Evolutionary conservation across 2,113 vertebrate species (phyloP), one percentile per base, ranked within the genome.

Genomic region (Hyaena hyaena): DNA sequence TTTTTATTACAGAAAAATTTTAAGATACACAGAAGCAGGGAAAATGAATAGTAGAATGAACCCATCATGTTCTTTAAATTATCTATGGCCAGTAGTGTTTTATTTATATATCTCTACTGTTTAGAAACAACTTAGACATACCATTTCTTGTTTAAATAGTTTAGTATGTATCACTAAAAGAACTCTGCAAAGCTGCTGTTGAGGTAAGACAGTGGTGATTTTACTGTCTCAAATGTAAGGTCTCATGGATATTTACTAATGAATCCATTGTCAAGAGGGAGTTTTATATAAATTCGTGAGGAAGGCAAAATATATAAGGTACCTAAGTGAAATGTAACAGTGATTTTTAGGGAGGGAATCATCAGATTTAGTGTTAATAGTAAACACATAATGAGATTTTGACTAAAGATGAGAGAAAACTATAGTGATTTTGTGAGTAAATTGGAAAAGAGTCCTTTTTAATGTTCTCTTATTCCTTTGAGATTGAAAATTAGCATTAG

Each of bases 51-150:
- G 39, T 92, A 33, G 71, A 55, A 58, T 82, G 50, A 95, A 87
- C 28, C 43, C 26, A 53, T 63, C 23, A 35, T 28, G 15, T 63
- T 17, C 55, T 65, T 93, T 19, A 73, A 10, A 76, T 88, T 84
- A 16, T 84, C 23, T 63, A 71, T 66, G 28, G 50, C 63, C 53
- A 80, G 7, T 73, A 21, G 77, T 58, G 76, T n/a, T 90, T 77
- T 81, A 79, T 96, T 95, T 96, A 92, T 50, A 55, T 69, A 55
- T 69, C 31, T 7, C 23, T 55, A 8, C 83, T 96, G 48, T 81
- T 96, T 94, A 61, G 66, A 92, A 96, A 81, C 76, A 88, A 10
- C 43, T 90, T 43, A 97, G 55, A 76, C 24, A 71, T 61, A 39
- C 31, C 79, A 81, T 31, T 91, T 89, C 33, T 84, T 93, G n/a